Evolutionary conservation across 2,888 invertebrate species (phyloP), one percentile per base, ranked within the genome.

Genomic region (Pediacus dermestoides): DNA sequence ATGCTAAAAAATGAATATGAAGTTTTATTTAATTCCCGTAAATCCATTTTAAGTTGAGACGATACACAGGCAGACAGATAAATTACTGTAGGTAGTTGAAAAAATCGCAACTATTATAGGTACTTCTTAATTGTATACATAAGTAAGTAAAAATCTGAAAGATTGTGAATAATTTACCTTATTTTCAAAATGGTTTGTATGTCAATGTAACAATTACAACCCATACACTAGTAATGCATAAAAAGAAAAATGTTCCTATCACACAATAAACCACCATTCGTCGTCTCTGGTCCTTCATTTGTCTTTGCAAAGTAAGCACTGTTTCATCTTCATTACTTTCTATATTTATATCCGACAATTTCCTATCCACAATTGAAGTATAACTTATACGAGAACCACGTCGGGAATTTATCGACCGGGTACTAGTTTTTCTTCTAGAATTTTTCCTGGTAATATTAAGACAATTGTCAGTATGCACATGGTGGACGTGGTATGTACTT

Each of bases 131-230:
- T n/a, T n/a, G n/a, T n/a, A n/a, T n/a, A n/a, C n/a, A n/a, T n/a
- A n/a, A n/a, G n/a, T n/a, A n/a, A n/a, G n/a, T n/a, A n/a, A n/a
- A n/a, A n/a, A n/a, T n/a, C n/a, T n/a, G n/a, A n/a, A n/a, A n/a
- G n/a, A n/a, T n/a, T n/a, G n/a, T n/a, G n/a, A n/a, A n/a, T n/a
- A n/a, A n/a, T n/a, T n/a, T 23, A 6, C 8, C 23, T 3, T 3
- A 7, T 23, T 6, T 23, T 23, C 10, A n/a, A 4, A 63, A 59
- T 27, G 42, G 44, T 25, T 49, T 51, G 47, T 67, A 63, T 2
- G 77, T 86, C 64, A 88, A 75, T 37, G 87, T 86, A 58, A 87
- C 78, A 62, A 87, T 78, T 63, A 88, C 85, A 58, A 82, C 83
- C 60, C 85, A 77, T 48, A 86, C 78, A 57, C 85, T 81, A 42